Percentiles rank a stretch among this genome's conserved stretches.
These are phyloP conservation scores for Pampusana beccarii DNA, from an alignment of 2,113 vertebrate species.

Conservation along the genomic window DNA sequence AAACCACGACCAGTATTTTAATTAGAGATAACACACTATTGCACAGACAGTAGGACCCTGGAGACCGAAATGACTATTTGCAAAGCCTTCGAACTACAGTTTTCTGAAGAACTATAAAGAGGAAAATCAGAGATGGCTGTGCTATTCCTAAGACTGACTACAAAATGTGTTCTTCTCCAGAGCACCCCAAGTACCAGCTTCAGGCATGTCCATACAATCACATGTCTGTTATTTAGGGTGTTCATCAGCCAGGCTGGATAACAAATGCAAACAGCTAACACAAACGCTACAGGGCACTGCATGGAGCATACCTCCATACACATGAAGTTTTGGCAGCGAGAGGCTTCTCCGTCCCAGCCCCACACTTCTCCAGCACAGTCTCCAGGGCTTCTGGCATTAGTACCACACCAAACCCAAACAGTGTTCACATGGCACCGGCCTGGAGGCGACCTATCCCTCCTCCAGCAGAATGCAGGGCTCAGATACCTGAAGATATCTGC, in stretches of 20 bases:
- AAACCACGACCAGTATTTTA: background rate
- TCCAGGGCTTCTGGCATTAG: background rate
- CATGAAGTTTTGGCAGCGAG: rapidly evolving
- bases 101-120: background rate
- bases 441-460: background rate
- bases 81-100: background rate
- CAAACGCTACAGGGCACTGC: background rate
- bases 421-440: background rate
- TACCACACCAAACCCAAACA: background rate
- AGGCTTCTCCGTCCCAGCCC: background rate
- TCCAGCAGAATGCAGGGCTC: background rate
- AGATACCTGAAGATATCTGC: background rate
- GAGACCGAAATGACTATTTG: background rate
- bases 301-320: rapidly evolving
- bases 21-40: background rate
- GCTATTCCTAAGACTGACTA: background rate
- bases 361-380: background rate
- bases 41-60: background rate
- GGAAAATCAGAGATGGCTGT: background rate
- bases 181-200: background rate
- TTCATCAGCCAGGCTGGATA: background rate
- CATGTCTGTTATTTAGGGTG: background rate
- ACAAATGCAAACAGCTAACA: background rate
- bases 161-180: background rate
- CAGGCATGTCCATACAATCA: background rate